Base-by-base conservation (phyloP, 2,113 vertebrate genomes). In the Triplophysa siluroides region DNA sequence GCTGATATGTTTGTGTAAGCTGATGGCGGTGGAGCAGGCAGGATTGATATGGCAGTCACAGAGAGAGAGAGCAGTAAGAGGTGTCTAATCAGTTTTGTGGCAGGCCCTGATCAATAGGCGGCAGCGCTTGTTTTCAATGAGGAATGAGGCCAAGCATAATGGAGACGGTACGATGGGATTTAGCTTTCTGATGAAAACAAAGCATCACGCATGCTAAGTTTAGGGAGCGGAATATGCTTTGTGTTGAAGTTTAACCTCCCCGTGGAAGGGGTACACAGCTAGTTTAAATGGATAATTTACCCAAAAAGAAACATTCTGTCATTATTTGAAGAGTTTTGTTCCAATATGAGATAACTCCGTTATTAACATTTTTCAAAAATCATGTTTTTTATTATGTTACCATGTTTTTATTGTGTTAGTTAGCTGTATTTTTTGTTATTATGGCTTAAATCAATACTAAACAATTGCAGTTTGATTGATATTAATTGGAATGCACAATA, bases 51-150 rank as follows among this genome's bases (percentile, higher is more conserved):
- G 58, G 45, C 67, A 65, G 67, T 70, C 73, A 56, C 16, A 38
- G 33, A 33, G 24, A 60, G 33, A 29, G 78, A 54, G 74, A 82
- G 80, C 45, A 12, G 67, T 18, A 61, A 64, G 68, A 73, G 67
- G 68, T n/a, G 60, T 78, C 75, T 71, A 82, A 82, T 82, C 75
- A 73, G 81, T 60, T 43, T 58, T 64, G 54, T 81, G 73, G 52
- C 63, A 71, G 62, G 61, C 21, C 9, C 68, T 78, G 81, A 78
- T 82, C 81, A 71, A 82, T 82, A 78, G 18, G 47, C 62, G 43
- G 75, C 52, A 73, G 38, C 1, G 41, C 68, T 72, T 71, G 61
- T 67, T 70, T 45, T 21, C 21, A 43, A 45, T 47, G 50, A 73
- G 61, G 65, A 73, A 82, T 82, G 67, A 77, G 68, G 38, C 41